Evolutionary conservation across 1,140 invertebrate species (phyloP).

Genomic region (Aleiodes sp.): DNA sequence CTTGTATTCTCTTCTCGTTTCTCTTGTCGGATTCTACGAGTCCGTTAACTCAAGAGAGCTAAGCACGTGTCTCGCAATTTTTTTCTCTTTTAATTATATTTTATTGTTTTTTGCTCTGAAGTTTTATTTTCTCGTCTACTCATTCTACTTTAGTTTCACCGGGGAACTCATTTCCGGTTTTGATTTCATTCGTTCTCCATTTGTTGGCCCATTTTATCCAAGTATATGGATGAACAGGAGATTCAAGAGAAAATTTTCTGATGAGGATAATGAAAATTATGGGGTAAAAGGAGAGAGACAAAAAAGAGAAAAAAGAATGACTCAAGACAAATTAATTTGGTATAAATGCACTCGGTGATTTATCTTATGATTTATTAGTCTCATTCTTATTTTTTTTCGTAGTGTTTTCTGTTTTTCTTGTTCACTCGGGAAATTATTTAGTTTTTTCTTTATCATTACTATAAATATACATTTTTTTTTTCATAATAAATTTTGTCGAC

Average conservation of each 20-base stretch:
- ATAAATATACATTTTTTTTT: slow-evolving; percentile 30
- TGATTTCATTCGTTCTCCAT: not conserved
- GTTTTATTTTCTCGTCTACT: too few species aligned
- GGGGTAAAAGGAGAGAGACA: not conserved
- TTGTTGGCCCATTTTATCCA: too few species aligned
- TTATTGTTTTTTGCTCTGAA: too few species aligned
- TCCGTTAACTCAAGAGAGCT: not conserved
- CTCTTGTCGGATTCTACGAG: slow-evolving; percentile 1
- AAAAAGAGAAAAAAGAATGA: slow-evolving; percentile 23
- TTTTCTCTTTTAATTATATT: too few species aligned
- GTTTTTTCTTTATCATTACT: slow-evolving; percentile 25
- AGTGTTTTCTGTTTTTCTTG: slow-evolving; percentile 14
- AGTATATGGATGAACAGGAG: too few species aligned
- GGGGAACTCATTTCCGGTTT: not conserved
- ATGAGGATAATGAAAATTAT: not conserved
- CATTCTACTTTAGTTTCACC: slow-evolving; percentile 40
- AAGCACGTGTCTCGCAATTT: not conserved
- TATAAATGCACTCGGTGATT: not conserved
- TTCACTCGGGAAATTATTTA: not conserved
- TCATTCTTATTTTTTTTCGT: slow-evolving; percentile 21
- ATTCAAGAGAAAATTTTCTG: too few species aligned
- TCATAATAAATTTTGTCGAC: slow-evolving; percentile 1
- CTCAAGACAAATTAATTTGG: slow-evolving; percentile 29
- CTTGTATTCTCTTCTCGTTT: slow-evolving; percentile 25
- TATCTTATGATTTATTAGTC: slow-evolving; percentile 55